These are phyloP conservation scores for Drosophila subquinaria DNA, from an alignment of 2,888 invertebrate species.

Conservation along the genomic window DNA sequence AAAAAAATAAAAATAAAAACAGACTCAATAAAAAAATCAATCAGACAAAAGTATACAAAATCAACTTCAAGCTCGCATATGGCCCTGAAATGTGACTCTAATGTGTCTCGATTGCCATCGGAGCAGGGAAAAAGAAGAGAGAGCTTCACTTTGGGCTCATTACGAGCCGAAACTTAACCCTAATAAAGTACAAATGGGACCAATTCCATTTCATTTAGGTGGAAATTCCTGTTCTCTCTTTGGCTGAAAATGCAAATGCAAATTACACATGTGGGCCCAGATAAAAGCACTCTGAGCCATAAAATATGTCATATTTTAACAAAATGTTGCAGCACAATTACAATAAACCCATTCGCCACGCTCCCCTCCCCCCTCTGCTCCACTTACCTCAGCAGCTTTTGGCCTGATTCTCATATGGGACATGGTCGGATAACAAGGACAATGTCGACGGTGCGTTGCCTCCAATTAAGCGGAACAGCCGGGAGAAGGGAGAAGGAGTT, in stretches of 20 bases:
- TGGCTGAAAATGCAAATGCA: constrained; percentile 65
- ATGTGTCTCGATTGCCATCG: constrained; percentile 22
- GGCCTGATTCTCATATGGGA: constrained; percentile 74
- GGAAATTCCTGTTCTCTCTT: constrained; percentile 31
- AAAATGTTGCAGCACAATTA: constrained; percentile 79
- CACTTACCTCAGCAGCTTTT: neutral
- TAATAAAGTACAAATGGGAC: constrained; percentile 84
- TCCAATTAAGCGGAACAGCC: constrained; percentile 54
- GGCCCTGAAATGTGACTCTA: constrained; percentile 8
- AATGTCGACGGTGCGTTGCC: constrained; percentile 31
- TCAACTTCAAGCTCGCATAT: neutral
- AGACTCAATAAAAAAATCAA: constrained; percentile 39
- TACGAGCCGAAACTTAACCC: constrained; percentile 63
- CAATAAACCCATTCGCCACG: constrained; percentile 83
- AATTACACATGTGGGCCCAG: constrained; percentile 70
- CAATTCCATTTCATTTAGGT: constrained; percentile 81
- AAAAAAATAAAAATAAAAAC: neutral
- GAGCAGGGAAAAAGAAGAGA: neutral
- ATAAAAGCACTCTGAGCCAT: constrained; percentile 81
- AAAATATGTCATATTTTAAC: constrained; percentile 85
- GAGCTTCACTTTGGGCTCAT: constrained; percentile 25
- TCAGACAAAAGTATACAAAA: constrained; percentile 43
- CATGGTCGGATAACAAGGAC: constrained; percentile 60
- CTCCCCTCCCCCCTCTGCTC: constrained; percentile 1
- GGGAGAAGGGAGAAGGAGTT: neutral